A percentile compares a stretch with the other conserved stretches of the same genome.
Conservation (phyloP, 2,888 invertebrate species). For the Tachystola acroxantha region DNA sequence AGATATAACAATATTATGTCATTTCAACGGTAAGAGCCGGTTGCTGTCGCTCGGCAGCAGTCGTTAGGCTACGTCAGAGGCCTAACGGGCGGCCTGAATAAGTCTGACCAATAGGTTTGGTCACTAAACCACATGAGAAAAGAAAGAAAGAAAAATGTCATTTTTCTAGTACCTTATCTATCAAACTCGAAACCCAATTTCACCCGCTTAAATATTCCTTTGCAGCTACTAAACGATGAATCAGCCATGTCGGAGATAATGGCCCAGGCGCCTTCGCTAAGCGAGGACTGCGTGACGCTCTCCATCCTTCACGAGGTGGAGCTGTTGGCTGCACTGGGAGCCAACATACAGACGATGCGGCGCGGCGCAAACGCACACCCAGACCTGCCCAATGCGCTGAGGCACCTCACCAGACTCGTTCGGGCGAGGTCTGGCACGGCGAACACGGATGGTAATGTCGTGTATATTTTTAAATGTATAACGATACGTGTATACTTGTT, state of each 20-base stretch:
- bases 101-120: too few relatives aligned
- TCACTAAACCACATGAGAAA: too few relatives aligned
- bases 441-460: conserved; percentile 43
- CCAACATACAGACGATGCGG: conserved; percentile 82
- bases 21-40: too few relatives aligned
- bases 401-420: conserved; percentile 79
- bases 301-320: conserved; percentile 88
- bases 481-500: background rate
- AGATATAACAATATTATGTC: too few relatives aligned
- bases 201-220: too few relatives aligned
- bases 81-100: too few relatives aligned
- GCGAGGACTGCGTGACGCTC: conserved; percentile 84
- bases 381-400: conserved; percentile 82
- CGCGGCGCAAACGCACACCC: conserved; percentile 84
- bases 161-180: too few relatives aligned
- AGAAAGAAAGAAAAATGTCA: too few relatives aligned
- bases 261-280: conserved; percentile 82
- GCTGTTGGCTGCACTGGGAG: conserved; percentile 82
- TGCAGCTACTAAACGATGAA: conserved; percentile 64
- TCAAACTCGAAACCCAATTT: too few relatives aligned
- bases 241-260: conserved; percentile 82
- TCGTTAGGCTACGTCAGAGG: too few relatives aligned
- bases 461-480: conserved; percentile 35
- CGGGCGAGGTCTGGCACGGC: conserved; percentile 55
- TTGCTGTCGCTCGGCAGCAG: too few relatives aligned